A percentile compares a stretch with the other conserved stretches of the same genome.
These are phyloP conservation scores for Oncorhynchus masou DNA, from an alignment of 2,113 vertebrate species.

Conservation along the genomic window DNA sequence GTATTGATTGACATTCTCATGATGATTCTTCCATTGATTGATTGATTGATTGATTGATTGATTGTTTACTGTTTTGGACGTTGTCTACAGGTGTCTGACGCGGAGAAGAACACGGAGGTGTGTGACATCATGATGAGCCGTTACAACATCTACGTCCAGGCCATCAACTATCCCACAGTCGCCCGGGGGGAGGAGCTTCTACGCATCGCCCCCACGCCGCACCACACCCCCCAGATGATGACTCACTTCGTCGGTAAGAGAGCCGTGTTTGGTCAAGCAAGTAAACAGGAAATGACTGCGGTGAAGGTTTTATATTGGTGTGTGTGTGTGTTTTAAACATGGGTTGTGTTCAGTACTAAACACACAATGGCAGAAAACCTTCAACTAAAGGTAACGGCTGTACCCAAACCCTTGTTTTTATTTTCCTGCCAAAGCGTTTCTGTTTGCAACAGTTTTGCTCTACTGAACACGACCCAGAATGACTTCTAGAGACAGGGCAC, in stretches of 20 bases:
- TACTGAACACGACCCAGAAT: too few species aligned
- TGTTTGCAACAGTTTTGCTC: too few species aligned
- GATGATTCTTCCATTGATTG: too few species aligned
- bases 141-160: constrained; percentile 95
- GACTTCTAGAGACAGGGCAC: neutral
- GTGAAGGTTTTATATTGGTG: too few species aligned
- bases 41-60: too few species aligned
- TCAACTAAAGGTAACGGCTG: too few species aligned
- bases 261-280: neutral
- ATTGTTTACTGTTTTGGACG: neutral
- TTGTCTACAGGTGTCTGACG: constrained; percentile 81
- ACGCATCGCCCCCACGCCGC: constrained; percentile 92
- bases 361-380: too few species aligned
- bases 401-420: too few species aligned
- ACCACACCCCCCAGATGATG: constrained; percentile 98
- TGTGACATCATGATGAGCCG: constrained; percentile 91
- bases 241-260: constrained; percentile 88
- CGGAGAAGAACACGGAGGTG: constrained; percentile 90
- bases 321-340: neutral
- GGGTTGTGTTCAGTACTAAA: too few species aligned
- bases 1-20: neutral
- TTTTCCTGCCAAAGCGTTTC: too few species aligned
- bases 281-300: too few species aligned
- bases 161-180: constrained; percentile 96
- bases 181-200: constrained; percentile 91